A percentile compares a stretch with the other conserved stretches of the same genome.
Conservation (phyloP, 2,113 vertebrate species). For the Oncorhynchus kisutch region DNA sequence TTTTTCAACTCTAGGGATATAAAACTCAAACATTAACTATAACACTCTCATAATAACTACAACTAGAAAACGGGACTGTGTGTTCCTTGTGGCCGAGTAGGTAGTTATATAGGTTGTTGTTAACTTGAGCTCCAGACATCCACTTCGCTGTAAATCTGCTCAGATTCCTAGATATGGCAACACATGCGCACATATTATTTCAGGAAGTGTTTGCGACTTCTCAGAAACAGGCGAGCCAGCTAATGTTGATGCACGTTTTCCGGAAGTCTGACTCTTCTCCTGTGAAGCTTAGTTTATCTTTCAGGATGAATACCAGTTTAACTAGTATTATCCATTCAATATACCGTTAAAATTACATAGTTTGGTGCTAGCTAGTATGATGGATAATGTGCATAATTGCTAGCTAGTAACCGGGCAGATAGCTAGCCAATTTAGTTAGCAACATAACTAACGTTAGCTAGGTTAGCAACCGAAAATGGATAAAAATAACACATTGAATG, state of each 20-base stretch:
- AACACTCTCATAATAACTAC: too few species aligned
- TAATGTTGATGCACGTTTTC: neutral
- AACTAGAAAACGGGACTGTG: too few species aligned
- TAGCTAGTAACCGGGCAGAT: neutral
- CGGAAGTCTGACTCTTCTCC: neutral
- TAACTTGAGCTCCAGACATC: neutral
- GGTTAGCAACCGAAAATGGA: slow-evolving; percentile 47
- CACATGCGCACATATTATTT: slow-evolving; percentile 54
- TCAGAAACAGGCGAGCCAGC: slow-evolving; percentile 43
- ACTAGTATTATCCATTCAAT: too few species aligned
- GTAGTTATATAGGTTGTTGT: neutral
- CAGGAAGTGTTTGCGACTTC: slow-evolving; percentile 63
- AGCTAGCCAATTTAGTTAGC: slow-evolving; percentile 22
- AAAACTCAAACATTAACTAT: too few species aligned
- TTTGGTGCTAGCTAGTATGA: neutral
- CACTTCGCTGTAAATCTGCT: neutral
- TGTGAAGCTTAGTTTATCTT: neutral
- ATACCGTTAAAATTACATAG: neutral
- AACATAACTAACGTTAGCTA: slow-evolving; percentile 13
- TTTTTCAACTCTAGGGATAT: too few species aligned
- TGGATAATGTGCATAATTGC: neutral
- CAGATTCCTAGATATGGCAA: slow-evolving; percentile 7
- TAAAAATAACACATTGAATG: slow-evolving; percentile 49
- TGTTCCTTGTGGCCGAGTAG: neutral
- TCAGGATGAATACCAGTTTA: neutral